Evolutionary conservation across 2,113 vertebrate genomes (phyloP).

Genomic region (Calonectris borealis): DNA sequence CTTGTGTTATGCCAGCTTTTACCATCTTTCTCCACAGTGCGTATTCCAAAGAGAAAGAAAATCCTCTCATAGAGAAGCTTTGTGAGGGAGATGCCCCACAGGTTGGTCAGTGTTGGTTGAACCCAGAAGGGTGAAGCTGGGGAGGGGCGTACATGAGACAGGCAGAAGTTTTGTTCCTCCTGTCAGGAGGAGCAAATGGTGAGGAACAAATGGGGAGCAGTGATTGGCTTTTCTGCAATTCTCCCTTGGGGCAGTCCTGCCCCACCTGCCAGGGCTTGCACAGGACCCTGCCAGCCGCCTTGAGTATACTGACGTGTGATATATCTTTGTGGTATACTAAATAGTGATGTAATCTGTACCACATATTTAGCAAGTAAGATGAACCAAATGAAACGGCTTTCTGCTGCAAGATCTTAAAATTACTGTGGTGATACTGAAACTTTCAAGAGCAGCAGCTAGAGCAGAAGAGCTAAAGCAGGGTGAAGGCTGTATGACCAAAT

Average conservation of each 20-base stretch:
- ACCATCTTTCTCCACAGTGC: background rate
- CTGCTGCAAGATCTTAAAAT: background rate
- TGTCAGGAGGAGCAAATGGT: background rate
- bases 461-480: background rate
- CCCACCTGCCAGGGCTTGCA: background rate
- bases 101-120: background rate
- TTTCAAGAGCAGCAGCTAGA: background rate
- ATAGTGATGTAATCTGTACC: background rate
- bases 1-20: background rate
- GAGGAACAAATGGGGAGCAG: background rate
- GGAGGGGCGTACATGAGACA: background rate
- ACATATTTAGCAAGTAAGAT: background rate
- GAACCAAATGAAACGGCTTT: background rate
- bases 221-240: background rate
- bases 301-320: background rate
- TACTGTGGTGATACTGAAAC: background rate
- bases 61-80: background rate
- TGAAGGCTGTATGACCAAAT: background rate
- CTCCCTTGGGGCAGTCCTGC: background rate
- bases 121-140: background rate
- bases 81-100: background rate
- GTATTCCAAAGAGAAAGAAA: background rate
- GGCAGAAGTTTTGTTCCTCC: background rate
- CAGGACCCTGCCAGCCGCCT: background rate
- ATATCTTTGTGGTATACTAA: background rate